Percentiles rank a stretch among this genome's conserved stretches.
These are phyloP conservation scores for Pedionomus torquatus DNA, from an alignment of 2,113 vertebrate genomes.

Conservation along the genomic window DNA sequence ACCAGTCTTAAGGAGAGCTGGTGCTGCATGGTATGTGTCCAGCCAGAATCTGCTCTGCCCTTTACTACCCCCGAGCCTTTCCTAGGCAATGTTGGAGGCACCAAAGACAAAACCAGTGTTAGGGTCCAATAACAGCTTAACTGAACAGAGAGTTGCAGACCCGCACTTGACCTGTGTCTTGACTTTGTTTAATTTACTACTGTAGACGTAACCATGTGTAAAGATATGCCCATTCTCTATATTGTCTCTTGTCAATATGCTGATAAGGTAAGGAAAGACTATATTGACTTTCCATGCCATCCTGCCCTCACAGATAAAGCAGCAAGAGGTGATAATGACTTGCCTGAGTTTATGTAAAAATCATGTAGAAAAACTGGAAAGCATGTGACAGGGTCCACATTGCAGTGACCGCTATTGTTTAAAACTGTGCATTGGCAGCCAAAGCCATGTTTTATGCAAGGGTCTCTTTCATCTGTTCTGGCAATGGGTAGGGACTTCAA, in stretches of 20 bases:
- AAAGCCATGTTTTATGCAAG: not conserved
- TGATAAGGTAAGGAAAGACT: not conserved
- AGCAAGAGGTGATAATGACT: not conserved
- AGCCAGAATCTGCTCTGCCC: not conserved
- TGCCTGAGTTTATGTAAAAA: not conserved
- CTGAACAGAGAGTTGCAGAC: not conserved
- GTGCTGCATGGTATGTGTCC: not conserved
- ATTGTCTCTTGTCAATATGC: not conserved
- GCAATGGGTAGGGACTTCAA: not conserved
- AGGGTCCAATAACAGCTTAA: not conserved
- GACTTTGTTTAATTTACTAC: not conserved
- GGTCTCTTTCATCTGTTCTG: not conserved
- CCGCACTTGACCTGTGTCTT: not conserved
- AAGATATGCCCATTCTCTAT: not conserved
- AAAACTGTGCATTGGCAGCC: not conserved
- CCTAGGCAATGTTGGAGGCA: not conserved
- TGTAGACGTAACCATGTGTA: fast-evolving
- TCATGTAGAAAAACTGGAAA: not conserved
- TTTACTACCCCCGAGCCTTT: not conserved
- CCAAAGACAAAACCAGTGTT: not conserved
- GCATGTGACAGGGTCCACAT: fast-evolving
- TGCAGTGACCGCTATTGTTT: not conserved
- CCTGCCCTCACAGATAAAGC: not conserved
- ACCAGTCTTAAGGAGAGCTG: not conserved
- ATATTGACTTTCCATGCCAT: not conserved